phyloP scores from a whole-genome alignment of 2,888 invertebrate species.

The Mesopsocus fuscifrons region DNA sequence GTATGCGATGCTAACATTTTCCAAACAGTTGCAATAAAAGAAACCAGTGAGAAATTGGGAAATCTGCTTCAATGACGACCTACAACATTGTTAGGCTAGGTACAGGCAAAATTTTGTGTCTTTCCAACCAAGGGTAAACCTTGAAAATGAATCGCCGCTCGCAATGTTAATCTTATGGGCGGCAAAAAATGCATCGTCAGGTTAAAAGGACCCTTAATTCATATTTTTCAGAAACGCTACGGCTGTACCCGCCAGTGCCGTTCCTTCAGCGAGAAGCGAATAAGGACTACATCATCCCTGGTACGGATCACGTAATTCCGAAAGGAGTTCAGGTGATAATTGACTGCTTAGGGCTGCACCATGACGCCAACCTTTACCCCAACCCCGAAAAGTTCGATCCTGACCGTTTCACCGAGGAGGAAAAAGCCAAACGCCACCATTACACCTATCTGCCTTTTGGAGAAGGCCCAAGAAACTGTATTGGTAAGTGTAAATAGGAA shows the following conservation, averaged over 20 bases:
- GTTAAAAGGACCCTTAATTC: too few relatives aligned
- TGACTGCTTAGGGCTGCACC: conserved; percentile 35
- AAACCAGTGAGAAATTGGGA: too few relatives aligned
- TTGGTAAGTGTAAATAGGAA: too few relatives aligned
- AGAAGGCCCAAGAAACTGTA: conserved; percentile 27
- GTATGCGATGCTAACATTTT: too few relatives aligned
- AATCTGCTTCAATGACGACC: too few relatives aligned
- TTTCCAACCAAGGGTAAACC: too few relatives aligned
- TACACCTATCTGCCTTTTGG: conserved; percentile 24
- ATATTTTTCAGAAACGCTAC: conserved; percentile 16
- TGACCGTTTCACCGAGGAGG: conserved; percentile 27
- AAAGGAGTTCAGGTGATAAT: conserved; percentile 19
- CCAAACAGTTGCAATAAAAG: too few relatives aligned
- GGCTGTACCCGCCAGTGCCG: conserved; percentile 22
- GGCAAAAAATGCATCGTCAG: too few relatives aligned
- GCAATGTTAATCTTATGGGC: too few relatives aligned
- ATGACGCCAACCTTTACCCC: conserved; percentile 34
- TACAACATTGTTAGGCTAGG: too few relatives aligned
- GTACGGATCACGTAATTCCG: not conserved
- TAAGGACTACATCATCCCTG: conserved; percentile 2
- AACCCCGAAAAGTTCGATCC: conserved; percentile 39
- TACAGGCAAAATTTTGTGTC: too few relatives aligned
- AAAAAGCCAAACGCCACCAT: not conserved
- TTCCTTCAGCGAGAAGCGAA: not conserved
- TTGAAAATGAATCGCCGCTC: too few relatives aligned